phyloP scores from a whole-genome alignment of 1,140 invertebrate genomes.

The Dendroctonus ponderosae region DNA sequence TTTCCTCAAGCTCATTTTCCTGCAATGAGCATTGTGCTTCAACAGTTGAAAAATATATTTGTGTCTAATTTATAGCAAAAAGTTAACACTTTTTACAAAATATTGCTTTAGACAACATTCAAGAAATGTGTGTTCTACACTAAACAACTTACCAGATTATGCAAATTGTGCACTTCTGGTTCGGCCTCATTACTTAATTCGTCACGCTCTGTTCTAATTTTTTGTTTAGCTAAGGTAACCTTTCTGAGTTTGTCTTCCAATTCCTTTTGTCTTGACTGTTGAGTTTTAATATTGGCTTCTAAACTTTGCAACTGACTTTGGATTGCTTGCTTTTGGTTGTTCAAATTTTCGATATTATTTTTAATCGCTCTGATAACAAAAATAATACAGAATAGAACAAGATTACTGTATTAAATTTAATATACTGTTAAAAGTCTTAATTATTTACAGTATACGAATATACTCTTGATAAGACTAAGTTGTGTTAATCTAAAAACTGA shows the following conservation, averaged over 20 bases:
- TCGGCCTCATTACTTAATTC: slow-evolving; percentile 41
- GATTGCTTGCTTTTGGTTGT: slow-evolving; percentile 28
- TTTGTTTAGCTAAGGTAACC: slow-evolving; percentile 25
- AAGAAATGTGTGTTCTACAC: neutral
- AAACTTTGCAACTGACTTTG: slow-evolving; percentile 31
- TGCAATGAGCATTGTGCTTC: slow-evolving; percentile 7
- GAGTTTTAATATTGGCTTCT: slow-evolving; percentile 25
- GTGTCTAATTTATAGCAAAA: neutral
- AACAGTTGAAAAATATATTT: neutral
- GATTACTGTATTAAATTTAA: neutral
- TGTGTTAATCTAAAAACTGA: too few species aligned
- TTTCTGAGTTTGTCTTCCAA: slow-evolving; percentile 40
- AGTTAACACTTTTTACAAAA: neutral
- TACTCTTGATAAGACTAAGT: slow-evolving; percentile 32
- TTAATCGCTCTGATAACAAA: slow-evolving; percentile 29
- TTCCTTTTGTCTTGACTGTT: slow-evolving; percentile 21
- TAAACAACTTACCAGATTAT: slow-evolving; percentile 51
- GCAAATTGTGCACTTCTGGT: slow-evolving; percentile 50
- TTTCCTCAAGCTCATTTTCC: slow-evolving; percentile 46
- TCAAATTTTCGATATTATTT: slow-evolving; percentile 31
- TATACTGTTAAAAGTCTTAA: too few species aligned
- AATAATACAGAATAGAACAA: too few species aligned
- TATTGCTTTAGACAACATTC: neutral
- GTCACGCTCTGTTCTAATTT: slow-evolving; percentile 36
- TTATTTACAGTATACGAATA: too few species aligned